Evolutionary conservation across 2,888 invertebrate genomes (phyloP), one percentile per base, ranked within the genome.

Genomic region (Piscicola geometra): DNA sequence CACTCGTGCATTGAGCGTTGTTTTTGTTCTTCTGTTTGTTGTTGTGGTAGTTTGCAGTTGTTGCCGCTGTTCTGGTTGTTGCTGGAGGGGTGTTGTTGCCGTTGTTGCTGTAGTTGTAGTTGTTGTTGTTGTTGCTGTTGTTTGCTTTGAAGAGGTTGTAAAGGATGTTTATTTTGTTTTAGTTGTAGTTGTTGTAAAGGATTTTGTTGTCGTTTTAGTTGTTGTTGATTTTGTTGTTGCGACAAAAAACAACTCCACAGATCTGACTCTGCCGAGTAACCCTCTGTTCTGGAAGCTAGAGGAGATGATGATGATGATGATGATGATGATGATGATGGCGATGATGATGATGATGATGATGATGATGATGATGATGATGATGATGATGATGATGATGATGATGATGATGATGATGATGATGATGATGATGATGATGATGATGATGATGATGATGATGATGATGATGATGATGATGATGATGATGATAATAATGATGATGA

Each of bases 401-500:
- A 25, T 36, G 70, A 30, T 41, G n/a, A 71, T 74, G 21, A 32
- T 41, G 21, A 21, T n/a, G 12, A 47, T 30, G 47, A 66, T 75
- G n/a, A 35, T 50, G 64, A 74, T 74, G 64, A 74, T 64, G 74
- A 74, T 64, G 74, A 74, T 32, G 66, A 74, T 60, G 74, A 74
- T 74, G 66, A 35, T 74, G 66, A 66, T 66, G 74, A 32, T 74
- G 74, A 74, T 64, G 60, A 64, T 74, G 60, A 74, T 35, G 66
- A 64, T 74, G 74, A 74, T 35, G 74, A 64, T 74, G 74, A 64
- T 30, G 74, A 74, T 74, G 64, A 64, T 66, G 74, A 74, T 66
- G 74, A 74, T 64, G 74, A 74, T 32, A 41, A 74, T 60, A 66
- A 74, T 74, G 66, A 35, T 74, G 66, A 66, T 66, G 74, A 32